Conservation (phyloP, 2,797 vertebrate species). For the Chiloscyllium punctatum region DNA sequence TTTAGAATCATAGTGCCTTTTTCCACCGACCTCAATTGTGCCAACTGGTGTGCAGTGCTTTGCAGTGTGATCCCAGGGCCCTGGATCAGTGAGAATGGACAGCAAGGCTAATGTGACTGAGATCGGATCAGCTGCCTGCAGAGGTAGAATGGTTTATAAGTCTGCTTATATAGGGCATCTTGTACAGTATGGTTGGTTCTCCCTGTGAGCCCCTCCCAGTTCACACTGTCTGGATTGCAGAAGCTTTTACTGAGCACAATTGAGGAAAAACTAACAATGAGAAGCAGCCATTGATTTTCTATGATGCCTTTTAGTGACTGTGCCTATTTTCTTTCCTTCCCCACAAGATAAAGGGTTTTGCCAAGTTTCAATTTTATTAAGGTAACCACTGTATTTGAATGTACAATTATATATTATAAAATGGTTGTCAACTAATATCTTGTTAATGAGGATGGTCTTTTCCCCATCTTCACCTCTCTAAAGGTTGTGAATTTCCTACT, state of each 20-base stretch:
- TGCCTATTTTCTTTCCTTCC: conserved; percentile 60
- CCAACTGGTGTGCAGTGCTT: neutral
- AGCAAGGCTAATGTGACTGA: neutral
- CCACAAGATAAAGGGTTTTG: neutral
- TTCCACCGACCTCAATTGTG: neutral
- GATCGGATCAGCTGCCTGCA: neutral
- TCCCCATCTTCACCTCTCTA: neutral
- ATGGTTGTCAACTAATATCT: conserved; percentile 37
- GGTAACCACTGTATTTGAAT: conserved; percentile 52
- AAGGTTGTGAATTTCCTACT: conserved; percentile 32
- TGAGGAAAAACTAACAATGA: conserved; percentile 9
- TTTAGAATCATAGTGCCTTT: conserved; percentile 14
- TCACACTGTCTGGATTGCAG: conserved; percentile 15
- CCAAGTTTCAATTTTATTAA: conserved; percentile 47
- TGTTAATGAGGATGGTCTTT: neutral
- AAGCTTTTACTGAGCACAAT: neutral
- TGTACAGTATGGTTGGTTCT: neutral
- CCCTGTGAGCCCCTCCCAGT: neutral
- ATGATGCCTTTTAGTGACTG: conserved; percentile 60
- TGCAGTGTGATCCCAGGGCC: conserved; percentile 15
- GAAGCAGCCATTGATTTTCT: conserved; percentile 18
- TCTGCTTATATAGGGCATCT: neutral
- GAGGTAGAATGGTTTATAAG: neutral
- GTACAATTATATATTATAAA: conserved; percentile 42
- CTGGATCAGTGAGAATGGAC: neutral